phyloP scores from a whole-genome alignment of 2,888 invertebrate species.

The Gandaritis pyraliata region DNA sequence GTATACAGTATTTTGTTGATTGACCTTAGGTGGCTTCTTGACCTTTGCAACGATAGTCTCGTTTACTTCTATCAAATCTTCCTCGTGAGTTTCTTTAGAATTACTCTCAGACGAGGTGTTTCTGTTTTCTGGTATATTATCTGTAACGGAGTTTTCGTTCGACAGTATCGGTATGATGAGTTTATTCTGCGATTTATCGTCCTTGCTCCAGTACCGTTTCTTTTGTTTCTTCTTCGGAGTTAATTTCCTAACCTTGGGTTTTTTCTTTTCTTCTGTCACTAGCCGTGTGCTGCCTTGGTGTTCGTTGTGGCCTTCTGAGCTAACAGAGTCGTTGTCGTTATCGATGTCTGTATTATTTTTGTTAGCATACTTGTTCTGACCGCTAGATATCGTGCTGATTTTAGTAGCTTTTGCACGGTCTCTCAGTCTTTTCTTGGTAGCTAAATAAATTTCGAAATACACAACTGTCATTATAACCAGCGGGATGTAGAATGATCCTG shows the following conservation, averaged over 20 bases:
- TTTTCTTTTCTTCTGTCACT: constrained; percentile 71
- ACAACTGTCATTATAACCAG: constrained; percentile 97
- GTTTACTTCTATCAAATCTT: constrained; percentile 64
- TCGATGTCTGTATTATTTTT: constrained; percentile 83
- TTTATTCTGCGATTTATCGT: constrained; percentile 76
- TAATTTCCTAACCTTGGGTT: constrained; percentile 60
- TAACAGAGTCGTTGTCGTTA: constrained; percentile 91
- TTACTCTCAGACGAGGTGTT: constrained; percentile 80
- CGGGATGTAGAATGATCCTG: constrained; percentile 98
- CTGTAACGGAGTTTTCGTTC: constrained; percentile 77
- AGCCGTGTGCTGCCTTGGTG: constrained; percentile 73
- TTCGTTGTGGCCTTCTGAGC: constrained; percentile 92
- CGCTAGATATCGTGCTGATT: constrained; percentile 87
- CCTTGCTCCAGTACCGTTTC: constrained; percentile 81
- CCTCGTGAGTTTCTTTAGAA: constrained; percentile 77
- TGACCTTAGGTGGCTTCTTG: constrained; percentile 61
- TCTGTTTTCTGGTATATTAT: constrained; percentile 70
- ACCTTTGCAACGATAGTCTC: constrained; percentile 59
- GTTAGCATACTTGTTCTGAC: constrained; percentile 71
- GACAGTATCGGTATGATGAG: constrained; percentile 77
- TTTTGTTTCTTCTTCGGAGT: constrained; percentile 82
- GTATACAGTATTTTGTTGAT: constrained; percentile 87
- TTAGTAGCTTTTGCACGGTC: constrained; percentile 93
- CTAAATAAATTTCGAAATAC: constrained; percentile 97
- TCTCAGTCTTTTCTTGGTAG: constrained; percentile 93